Evolutionary conservation across 2,888 invertebrate genomes (phyloP), one percentile per base, ranked within the genome.

Genomic region (Lasioglossum zephyrum): DNA sequence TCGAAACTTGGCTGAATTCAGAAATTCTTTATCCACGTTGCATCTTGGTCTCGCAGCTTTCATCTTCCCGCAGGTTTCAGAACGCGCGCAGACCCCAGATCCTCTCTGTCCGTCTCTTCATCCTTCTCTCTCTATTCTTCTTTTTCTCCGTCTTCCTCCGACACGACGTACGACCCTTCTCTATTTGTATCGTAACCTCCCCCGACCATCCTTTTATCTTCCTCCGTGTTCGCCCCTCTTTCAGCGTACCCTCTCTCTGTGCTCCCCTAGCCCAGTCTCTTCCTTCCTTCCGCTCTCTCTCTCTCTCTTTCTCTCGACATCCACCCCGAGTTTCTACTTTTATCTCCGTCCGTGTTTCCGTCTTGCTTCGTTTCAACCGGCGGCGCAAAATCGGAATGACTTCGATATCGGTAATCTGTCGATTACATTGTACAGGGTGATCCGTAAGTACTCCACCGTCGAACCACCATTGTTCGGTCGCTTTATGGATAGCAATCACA

Each of bases 111-210:
- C 31, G 31, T 11, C 31, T 22, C 60, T 16, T 60, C 13, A 18
- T 26, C 13, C 44, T 16, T 9, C n/a, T n/a, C 60, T 26, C 31
- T 26, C 18, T 26, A 31, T 31, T 53, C 26, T 63, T n/a, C 44
- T 66, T 74, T 22, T 22, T 26, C 66, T 66, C 63, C 16, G 22
- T 39, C 69, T 41, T 60, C 4, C 11, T 26, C 63, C 36, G 1
- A 26, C 70, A 44, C 49, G 60, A 69, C 80, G 69, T 44, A 84
- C 84, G 77, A 86, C 87, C 79, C 79, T 80, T 69, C 81, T 87
- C 81, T 78, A 73, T 88, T 79, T 84, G 85, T 74, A 83, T 83
- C 84, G 84, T 57, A 85, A 85, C 79, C 85, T 83, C 70, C 47
- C 79, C 78, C 72, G 73, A 41, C 79, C 85, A 80, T 80, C 80